These are phyloP conservation scores for Ophioninae sp. DNA, from an alignment of 2,888 invertebrate genomes.

Conservation along the genomic window DNA sequence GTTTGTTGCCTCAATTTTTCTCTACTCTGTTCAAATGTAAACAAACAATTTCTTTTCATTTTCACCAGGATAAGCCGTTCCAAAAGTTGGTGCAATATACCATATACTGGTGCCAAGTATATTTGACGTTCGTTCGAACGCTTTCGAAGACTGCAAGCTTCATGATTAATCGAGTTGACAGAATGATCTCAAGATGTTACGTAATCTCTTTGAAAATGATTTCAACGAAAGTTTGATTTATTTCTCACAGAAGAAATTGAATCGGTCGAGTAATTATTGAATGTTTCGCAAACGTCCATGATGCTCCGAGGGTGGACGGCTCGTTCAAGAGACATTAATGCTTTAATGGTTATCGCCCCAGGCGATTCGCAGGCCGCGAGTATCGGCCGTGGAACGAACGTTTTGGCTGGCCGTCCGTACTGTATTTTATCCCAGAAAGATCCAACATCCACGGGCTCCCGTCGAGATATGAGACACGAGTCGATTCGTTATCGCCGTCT, in stretches of 20 bases:
- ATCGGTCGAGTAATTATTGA: constrained; percentile 27
- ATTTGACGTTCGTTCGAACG: no score
- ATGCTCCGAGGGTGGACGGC: constrained; percentile 11
- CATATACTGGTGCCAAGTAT: no score
- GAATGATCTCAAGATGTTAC: no score
- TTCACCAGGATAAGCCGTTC: no score
- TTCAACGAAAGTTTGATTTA: constrained; percentile 25
- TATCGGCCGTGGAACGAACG: constrained; percentile 70
- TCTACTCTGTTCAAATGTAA: no score
- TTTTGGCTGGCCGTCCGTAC: constrained; percentile 44
- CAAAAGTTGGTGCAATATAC: no score
- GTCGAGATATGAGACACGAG: constrained; percentile 73
- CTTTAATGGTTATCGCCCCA: constrained; percentile 67
- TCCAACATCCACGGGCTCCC: constrained; percentile 47
- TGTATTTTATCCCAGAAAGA: constrained; percentile 68
- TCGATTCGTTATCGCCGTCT: constrained; percentile 73
- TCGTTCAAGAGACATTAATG: constrained; percentile 71
- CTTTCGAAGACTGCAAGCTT: neutral
- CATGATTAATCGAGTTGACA: no score
- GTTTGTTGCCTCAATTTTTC: no score
- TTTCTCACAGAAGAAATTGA: constrained; percentile 11
- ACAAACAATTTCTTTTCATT: no score
- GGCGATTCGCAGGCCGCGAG: constrained; percentile 73
- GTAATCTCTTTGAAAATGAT: neutral
- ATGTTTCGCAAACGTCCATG: constrained; percentile 42